A percentile compares a stretch with the other conserved stretches of the same genome.
Conservation (phyloP, 2,113 vertebrate species). For the Edolisoma coerulescens region DNA sequence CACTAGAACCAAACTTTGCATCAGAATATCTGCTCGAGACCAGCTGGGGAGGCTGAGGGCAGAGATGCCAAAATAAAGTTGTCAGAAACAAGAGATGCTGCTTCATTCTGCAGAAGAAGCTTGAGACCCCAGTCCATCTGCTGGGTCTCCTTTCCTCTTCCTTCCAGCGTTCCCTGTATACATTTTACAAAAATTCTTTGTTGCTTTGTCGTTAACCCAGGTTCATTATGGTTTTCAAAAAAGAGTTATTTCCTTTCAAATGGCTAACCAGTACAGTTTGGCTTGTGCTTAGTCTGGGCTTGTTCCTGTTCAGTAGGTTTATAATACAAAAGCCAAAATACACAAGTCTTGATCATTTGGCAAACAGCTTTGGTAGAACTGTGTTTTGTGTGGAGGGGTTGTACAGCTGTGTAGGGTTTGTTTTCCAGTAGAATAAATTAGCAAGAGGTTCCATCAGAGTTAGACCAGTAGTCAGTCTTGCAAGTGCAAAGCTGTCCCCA, state of each 20-base stretch:
- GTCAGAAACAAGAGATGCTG: not conserved
- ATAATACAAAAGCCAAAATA: constrained; percentile 29
- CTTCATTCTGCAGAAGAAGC: not conserved
- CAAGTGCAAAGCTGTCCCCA: not conserved
- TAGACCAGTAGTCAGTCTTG: not conserved
- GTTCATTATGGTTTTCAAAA: not conserved
- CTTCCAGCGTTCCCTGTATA: not conserved
- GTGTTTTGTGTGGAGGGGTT: not conserved
- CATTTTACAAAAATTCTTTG: not conserved
- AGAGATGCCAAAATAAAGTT: not conserved
- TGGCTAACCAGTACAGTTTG: not conserved
- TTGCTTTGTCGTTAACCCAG: not conserved
- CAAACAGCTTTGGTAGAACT: not conserved
- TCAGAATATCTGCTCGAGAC: not conserved
- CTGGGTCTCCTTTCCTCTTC: not conserved
- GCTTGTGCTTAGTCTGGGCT: not conserved
- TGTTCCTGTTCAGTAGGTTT: constrained; percentile 33
- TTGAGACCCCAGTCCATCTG: not conserved
- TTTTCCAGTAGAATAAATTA: not conserved
- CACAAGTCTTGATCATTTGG: not conserved
- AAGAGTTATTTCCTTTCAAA: not conserved
- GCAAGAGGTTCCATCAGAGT: not conserved
- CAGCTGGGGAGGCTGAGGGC: fast-evolving
- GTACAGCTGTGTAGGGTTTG: not conserved
- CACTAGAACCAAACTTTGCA: not conserved